Evolutionary conservation across 2,888 invertebrate genomes (phyloP), one percentile per base, ranked within the genome.

Genomic region (Coecobrya sp.): DNA sequence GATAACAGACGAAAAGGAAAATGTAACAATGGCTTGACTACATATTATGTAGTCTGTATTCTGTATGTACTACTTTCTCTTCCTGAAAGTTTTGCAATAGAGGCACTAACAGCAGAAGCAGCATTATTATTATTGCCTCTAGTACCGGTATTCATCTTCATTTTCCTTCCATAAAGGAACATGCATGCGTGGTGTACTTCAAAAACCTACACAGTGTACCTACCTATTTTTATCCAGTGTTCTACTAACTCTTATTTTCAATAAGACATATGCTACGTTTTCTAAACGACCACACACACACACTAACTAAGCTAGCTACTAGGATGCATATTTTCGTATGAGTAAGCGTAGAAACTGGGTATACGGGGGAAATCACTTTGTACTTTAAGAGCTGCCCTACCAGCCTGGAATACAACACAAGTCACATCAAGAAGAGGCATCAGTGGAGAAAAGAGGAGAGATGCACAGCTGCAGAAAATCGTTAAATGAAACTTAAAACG

Each of bases 401-500:
- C 16, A 19, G 73, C 8, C 25, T 16, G 36, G 45, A 25, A 27
- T 36, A 36, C 30, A 11, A 42, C 7, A 22, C n/a, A 73, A 70
- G 68, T 36, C 73, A 73, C 73, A 73, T 73, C 73, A 73, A 73
- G 73, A 45, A 22, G 42, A 59, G 16, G 76, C 52, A 42, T 27
- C 70, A 73, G 73, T 16, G 36, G 52, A n/a, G 70, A 30, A 45
- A 88, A 68, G 65, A 79, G 91, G 87, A 70, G 68, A 68, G 87
- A 87, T 92, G 87, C 91, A 92, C 91, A 92, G 91, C 91, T 92
- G 91, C 91, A 92, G 91, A 87, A 92, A 92, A 92, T 92, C 84
- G 91, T 92, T 92, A 92, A 92, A 92, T 92, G 91, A 92, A 92
- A 92, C 91, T 87, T 87, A 92, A 92, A 92, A 87, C 91, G 87